Evolutionary conservation across 2,113 vertebrate genomes (phyloP).

Genomic region (Stomatorhinus ivindoensis): DNA sequence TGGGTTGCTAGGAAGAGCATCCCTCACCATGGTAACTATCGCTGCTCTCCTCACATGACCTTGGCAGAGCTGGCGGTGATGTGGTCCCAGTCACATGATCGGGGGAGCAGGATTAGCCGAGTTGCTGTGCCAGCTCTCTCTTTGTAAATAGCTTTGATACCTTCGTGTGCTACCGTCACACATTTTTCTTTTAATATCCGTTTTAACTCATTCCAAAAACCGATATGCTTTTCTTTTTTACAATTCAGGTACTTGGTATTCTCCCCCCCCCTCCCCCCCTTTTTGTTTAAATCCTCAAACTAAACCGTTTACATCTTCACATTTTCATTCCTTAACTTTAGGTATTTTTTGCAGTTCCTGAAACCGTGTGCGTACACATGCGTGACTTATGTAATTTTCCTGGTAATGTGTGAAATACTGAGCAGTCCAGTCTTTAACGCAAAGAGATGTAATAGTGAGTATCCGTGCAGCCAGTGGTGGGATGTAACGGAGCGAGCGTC

Average conservation of each 20-base stretch:
- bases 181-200: background rate
- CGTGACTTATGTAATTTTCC: background rate
- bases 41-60: constrained; percentile 53
- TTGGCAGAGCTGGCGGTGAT: constrained; percentile 29
- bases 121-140: background rate
- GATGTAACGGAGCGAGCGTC: background rate
- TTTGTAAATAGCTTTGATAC: background rate
- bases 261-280: background rate
- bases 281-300: background rate
- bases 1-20: constrained; percentile 60
- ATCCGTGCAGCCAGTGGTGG: background rate
- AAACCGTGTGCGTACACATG: background rate
- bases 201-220: background rate
- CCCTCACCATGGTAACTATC: constrained; percentile 55
- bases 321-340: background rate
- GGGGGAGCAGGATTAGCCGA: constrained; percentile 24
- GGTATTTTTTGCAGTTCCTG: background rate
- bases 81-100: constrained; percentile 40
- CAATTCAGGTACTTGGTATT: background rate
- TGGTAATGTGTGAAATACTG: background rate
- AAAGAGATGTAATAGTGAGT: background rate
- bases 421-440: background rate
- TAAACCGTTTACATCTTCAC: background rate
- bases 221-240: background rate
- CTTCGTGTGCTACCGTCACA: too few relatives aligned